Percentiles rank a stretch among this genome's conserved stretches.
These are phyloP conservation scores for Empidonax alnorum DNA, from an alignment of 2,113 vertebrate species.

Conservation along the genomic window DNA sequence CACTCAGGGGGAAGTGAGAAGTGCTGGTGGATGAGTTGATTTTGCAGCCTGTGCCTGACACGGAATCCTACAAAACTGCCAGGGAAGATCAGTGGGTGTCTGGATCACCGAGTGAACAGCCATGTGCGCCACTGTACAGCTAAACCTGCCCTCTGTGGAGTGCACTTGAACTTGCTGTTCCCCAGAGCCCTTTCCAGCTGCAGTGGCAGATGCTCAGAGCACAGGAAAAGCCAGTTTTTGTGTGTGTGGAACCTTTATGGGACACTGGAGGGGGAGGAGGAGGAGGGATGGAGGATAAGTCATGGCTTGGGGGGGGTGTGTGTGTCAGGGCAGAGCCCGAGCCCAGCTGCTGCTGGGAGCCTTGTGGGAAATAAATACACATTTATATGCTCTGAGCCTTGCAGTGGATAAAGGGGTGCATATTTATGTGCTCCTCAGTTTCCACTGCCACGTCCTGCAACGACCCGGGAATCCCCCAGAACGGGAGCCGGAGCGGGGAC, in stretches of 20 bases:
- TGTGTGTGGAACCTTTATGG: not conserved
- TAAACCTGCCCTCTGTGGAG: not conserved
- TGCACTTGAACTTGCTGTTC: constrained; percentile 26
- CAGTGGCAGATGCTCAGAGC: constrained; percentile 49
- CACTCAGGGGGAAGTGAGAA: not conserved
- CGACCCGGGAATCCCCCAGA: constrained; percentile 93
- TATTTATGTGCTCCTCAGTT: constrained; percentile 72
- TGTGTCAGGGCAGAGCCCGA: not conserved
- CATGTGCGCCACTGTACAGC: not conserved
- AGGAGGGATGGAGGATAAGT: not conserved
- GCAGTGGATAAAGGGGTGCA: accelerated
- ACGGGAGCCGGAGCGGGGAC: constrained; percentile 91
- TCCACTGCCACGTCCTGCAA: constrained; percentile 97
- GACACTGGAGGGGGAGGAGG: not conserved
- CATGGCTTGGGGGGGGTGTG: not conserved
- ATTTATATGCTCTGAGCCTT: not conserved
- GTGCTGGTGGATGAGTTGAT: not conserved
- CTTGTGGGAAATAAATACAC: not conserved
- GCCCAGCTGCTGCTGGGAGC: not conserved
- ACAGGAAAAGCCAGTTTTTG: not conserved
- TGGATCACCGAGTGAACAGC: constrained; percentile 60
- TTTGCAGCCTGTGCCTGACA: constrained; percentile 59
- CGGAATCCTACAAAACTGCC: constrained; percentile 41
- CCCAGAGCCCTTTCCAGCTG: constrained; percentile 54
- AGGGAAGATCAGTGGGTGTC: constrained; percentile 43